These are phyloP conservation scores for Papilio gigon DNA, from an alignment of 2,888 invertebrate genomes.

Conservation along the genomic window DNA sequence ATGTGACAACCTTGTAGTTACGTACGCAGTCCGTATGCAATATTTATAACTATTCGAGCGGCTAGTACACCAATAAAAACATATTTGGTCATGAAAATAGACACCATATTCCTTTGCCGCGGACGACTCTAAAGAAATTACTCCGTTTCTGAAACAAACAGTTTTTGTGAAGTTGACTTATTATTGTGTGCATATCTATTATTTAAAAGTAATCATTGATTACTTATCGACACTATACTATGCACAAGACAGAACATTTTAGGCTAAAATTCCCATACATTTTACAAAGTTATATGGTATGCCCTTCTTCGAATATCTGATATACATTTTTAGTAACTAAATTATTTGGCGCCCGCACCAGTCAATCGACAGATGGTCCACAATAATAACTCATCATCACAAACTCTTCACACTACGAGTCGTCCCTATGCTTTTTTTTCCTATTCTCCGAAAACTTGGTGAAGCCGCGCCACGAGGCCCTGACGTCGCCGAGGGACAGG, in stretches of 20 bases:
- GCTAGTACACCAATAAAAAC: background rate
- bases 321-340: too few species aligned
- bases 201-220: too few species aligned
- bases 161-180: background rate
- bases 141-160: background rate
- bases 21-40: conserved; percentile 6
- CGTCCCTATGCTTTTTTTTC: conserved; percentile 56
- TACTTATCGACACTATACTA: too few species aligned
- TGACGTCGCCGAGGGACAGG: conserved; percentile 58
- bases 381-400: conserved; percentile 12
- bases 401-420: conserved; percentile 43
- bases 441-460: conserved; percentile 59
- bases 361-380: background rate
- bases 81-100: background rate
- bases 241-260: too few species aligned
- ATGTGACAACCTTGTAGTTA: conserved; percentile 14
- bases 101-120: conserved; percentile 10
- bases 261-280: too few species aligned
- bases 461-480: conserved; percentile 63
- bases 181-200: too few species aligned
- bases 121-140: background rate
- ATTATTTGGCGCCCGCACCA: background rate
- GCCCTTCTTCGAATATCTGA: too few species aligned
- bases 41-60: conserved; percentile 37
- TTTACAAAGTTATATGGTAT: too few species aligned